These are phyloP conservation scores for Dendrophyllia cribrosa DNA, from an alignment of 64 coral and sea anemone genomes.

Conservation along the genomic window DNA sequence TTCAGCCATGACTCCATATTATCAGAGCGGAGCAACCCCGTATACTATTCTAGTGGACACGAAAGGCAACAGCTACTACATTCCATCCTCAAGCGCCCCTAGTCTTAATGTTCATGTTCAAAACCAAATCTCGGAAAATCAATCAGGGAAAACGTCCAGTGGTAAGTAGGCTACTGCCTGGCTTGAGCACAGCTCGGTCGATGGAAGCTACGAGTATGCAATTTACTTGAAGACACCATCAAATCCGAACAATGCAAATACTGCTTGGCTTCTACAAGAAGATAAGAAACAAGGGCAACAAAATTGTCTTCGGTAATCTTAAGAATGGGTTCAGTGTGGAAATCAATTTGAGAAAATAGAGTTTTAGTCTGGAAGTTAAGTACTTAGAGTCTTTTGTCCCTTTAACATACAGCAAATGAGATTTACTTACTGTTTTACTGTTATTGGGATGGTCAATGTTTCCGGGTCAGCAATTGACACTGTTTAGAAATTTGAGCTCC, in stretches of 20 bases:
- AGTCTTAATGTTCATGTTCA: slow-evolving; percentile 27
- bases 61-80: slow-evolving; percentile 59
- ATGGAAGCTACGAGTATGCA: not conserved
- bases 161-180: slow-evolving; percentile 54
- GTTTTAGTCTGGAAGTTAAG: no score
- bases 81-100: not conserved
- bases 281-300: not conserved
- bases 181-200: slow-evolving; percentile 31
- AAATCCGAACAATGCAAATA: not conserved
- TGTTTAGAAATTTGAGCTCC: no score
- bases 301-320: no score
- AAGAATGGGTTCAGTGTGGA: no score
- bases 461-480: no score
- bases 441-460: no score
- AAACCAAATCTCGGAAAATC: slow-evolving; percentile 40
- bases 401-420: no score
- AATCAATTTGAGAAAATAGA: no score
- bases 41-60: not conserved
- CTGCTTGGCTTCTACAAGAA: not conserved
- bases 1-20: not conserved
- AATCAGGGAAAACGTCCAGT: not conserved
- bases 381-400: no score
- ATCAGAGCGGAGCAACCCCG: not conserved
- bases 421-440: no score
- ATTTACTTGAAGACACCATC: not conserved